Evolutionary conservation across 64 coral and sea anemone genomes (phyloP).

Genomic region (Stichodactyla mertensii): DNA sequence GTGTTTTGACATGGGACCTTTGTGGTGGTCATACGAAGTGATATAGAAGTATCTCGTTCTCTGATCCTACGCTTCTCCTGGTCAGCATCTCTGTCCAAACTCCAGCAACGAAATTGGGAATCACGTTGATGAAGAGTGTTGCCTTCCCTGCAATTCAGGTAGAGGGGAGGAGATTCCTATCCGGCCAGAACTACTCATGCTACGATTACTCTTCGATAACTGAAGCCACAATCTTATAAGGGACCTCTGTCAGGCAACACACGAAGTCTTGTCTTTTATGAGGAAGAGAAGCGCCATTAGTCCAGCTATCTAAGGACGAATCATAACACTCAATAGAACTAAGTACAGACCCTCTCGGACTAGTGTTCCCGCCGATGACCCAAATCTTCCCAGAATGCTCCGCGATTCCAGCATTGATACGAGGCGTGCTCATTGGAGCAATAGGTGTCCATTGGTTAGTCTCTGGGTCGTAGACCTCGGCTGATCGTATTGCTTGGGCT

Average conservation of each 20-base stretch:
- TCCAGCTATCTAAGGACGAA: conserved; percentile 34
- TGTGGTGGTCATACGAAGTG: too few relatives aligned
- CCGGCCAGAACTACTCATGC: too few relatives aligned
- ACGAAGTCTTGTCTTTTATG: conserved; percentile 26
- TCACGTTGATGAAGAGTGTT: too few relatives aligned
- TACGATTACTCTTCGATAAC: background rate
- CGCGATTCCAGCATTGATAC: conserved; percentile 27
- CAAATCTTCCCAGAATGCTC: conserved; percentile 42
- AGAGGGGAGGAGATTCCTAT: too few relatives aligned
- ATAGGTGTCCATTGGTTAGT: conserved; percentile 31
- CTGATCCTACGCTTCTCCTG: too few relatives aligned
- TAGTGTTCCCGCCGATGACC: conserved; percentile 33
- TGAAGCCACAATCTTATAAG: conserved; percentile 20
- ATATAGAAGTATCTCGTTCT: too few relatives aligned
- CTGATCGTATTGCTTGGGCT: background rate
- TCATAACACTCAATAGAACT: conserved; percentile 44
- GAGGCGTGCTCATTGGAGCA: conserved; percentile 17
- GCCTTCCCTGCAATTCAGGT: too few relatives aligned
- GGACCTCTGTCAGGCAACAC: background rate
- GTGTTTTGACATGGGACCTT: too few relatives aligned
- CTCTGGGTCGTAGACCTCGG: conserved; percentile 36
- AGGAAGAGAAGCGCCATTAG: conserved; percentile 28
- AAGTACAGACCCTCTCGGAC: conserved; percentile 10
- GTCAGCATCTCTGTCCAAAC: too few relatives aligned
- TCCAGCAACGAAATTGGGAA: too few relatives aligned